Base-by-base conservation (phyloP, 2,113 vertebrate genomes). In the Rhinoderma darwinii region DNA sequence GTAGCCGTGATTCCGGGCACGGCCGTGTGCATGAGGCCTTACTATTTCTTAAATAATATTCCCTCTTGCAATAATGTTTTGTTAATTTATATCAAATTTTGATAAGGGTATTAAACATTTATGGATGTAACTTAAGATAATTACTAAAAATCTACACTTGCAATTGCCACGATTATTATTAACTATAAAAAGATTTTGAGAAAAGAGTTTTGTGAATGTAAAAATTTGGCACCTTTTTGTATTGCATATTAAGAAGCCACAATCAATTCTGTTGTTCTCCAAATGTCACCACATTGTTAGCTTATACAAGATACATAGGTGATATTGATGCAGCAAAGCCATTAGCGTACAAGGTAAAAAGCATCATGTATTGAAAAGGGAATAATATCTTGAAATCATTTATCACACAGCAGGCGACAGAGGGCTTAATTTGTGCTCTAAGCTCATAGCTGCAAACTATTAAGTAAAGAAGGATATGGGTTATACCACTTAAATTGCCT, bases 291-390 rank as follows among this genome's bases (percentile, higher is more conserved):
- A 90, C 90, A 72, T 84, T 90, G 89, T 54, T 88, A 59, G 63
- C 79, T 74, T 86, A 73, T 83, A 77, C 30, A 91, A 83, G 88
- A 90, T 75, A 88, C 44, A 88, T 87, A 20, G 6, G 22, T 17
- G 89, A 90, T 91, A 91, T 84, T 88, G 89, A 90, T 1, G 2
- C 63, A 89, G 63, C 0, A 35, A 82, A 88, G 1, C 75, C 0
- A 88, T 88, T 91, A 89, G 88, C 87, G 90, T 59, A 84, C 72
- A 88, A 89, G 89, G 86, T 82, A 88, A 89, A 89, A 77, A 88
- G 37, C 72, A 83, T 5, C 10, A 5, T 90, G 91, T 90, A 82
- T 83, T 74, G 86, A 56, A 88, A 89, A 87, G 78, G 89, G 91
- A 93, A 72, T 54, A 68, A 83, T 39, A 39, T 83, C 27, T 50